phyloP scores from a whole-genome alignment of 2,797 vertebrate species.

The Helicolenus hilgendorfi region DNA sequence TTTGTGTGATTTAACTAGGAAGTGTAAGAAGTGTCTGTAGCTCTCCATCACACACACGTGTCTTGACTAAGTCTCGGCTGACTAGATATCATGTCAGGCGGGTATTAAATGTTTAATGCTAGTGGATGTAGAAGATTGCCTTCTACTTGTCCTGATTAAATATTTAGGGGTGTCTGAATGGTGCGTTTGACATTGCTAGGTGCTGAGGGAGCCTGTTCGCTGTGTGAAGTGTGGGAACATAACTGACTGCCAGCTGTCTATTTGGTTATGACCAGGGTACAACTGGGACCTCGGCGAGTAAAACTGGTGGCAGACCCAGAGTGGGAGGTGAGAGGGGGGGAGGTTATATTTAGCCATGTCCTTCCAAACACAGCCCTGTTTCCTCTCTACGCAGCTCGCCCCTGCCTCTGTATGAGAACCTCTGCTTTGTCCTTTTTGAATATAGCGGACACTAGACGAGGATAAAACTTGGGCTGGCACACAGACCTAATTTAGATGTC shows the following conservation, averaged over 20 bases:
- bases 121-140: conserved; percentile 87
- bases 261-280: conserved; percentile 61
- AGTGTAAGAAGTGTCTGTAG: conserved; percentile 51
- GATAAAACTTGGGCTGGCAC: conserved; percentile 38
- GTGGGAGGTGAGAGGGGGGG: conserved; percentile 60
- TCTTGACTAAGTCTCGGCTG: conserved; percentile 71
- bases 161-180: conserved; percentile 87
- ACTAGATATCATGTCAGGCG: conserved; percentile 79
- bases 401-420: conserved; percentile 43
- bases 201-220: conserved; percentile 77
- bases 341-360: conserved; percentile 84
- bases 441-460: conserved; percentile 41
- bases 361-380: conserved; percentile 61
- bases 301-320: conserved; percentile 64
- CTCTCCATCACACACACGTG: conserved; percentile 29
- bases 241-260: conserved; percentile 81
- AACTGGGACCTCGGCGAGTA: conserved; percentile 66
- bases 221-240: conserved; percentile 69
- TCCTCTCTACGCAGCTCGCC: conserved; percentile 32
- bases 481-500: conserved; percentile 42
- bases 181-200: conserved; percentile 82
- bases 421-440: conserved; percentile 66
- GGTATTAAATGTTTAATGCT: conserved; percentile 89
- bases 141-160: conserved; percentile 89
- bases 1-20: conserved; percentile 55